Conservation (phyloP, 2,797 vertebrate genomes). For the Margarornis squamiger region DNA sequence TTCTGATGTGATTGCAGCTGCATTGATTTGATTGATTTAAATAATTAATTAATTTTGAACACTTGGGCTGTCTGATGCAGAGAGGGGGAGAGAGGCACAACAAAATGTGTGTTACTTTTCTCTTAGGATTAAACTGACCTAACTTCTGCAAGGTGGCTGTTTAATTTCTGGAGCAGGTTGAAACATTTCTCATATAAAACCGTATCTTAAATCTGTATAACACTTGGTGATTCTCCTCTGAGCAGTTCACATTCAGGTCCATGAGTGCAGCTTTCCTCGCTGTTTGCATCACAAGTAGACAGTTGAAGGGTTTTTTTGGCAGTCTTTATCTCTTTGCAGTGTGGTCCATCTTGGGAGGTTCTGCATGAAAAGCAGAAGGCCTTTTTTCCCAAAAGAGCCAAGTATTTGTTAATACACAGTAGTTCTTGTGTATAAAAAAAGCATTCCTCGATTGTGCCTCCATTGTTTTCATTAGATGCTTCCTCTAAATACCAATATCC, state of each 20-base stretch:
- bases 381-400: not conserved
- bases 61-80: not conserved
- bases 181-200: not conserved
- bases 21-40: not conserved
- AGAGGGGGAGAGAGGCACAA: not conserved
- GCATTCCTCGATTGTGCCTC: not conserved
- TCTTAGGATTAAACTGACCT: not conserved
- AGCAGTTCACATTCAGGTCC: not conserved
- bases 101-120: not conserved
- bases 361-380: not conserved
- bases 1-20: not conserved
- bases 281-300: not conserved
- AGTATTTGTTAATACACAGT: not conserved
- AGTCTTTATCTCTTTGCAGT: not conserved
- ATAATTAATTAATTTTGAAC: not conserved
- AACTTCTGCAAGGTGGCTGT: not conserved
- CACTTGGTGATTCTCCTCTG: not conserved
- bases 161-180: not conserved
- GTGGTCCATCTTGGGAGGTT: not conserved
- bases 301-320: accelerated
- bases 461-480: conserved; percentile 84
- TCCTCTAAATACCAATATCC: conserved; percentile 95
- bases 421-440: not conserved
- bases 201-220: not conserved
- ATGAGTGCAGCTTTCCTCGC: not conserved